A percentile compares a stretch with the other conserved stretches of the same genome.
These are phyloP conservation scores for Holacanthella duospinosa DNA, from an alignment of 2,888 invertebrate species.

Conservation along the genomic window DNA sequence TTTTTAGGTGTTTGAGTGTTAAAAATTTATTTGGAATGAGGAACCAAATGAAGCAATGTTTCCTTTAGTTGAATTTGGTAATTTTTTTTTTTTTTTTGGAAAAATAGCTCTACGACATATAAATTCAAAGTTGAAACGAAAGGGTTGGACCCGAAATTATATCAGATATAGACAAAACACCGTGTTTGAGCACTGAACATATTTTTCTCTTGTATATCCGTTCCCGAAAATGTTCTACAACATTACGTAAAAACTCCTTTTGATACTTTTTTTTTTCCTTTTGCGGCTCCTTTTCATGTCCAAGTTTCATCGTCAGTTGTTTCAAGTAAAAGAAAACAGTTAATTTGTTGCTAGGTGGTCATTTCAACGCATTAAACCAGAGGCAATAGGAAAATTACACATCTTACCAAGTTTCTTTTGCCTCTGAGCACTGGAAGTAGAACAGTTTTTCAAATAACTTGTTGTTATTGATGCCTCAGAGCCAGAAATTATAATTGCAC, in stretches of 20 bases:
- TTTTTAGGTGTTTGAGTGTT: too few species aligned
- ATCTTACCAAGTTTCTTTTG: background rate
- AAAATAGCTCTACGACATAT: background rate
- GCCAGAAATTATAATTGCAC: background rate
- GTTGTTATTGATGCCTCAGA: background rate
- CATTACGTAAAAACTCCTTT: background rate
- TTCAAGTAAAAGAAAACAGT: slow-evolving; percentile 17
- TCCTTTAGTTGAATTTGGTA: background rate
- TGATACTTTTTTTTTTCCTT: slow-evolving; percentile 1
- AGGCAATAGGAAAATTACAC: slow-evolving; percentile 26
- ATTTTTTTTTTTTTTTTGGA: too few species aligned
- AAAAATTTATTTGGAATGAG: too few species aligned
- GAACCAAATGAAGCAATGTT: background rate
- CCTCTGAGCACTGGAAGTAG: background rate
- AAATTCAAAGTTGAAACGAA: background rate
- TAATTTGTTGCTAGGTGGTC: slow-evolving; percentile 35
- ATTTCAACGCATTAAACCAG: slow-evolving; percentile 34
- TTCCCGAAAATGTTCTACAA: background rate
- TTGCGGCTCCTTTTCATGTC: slow-evolving; percentile 28
- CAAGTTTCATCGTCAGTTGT: slow-evolving; percentile 23
- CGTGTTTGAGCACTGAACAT: background rate
- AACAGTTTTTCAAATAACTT: background rate
- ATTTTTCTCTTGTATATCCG: background rate
- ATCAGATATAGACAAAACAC: background rate
- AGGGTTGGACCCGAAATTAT: background rate